phyloP scores from a whole-genome alignment of 2,797 vertebrate genomes.

The Picus viridis region DNA sequence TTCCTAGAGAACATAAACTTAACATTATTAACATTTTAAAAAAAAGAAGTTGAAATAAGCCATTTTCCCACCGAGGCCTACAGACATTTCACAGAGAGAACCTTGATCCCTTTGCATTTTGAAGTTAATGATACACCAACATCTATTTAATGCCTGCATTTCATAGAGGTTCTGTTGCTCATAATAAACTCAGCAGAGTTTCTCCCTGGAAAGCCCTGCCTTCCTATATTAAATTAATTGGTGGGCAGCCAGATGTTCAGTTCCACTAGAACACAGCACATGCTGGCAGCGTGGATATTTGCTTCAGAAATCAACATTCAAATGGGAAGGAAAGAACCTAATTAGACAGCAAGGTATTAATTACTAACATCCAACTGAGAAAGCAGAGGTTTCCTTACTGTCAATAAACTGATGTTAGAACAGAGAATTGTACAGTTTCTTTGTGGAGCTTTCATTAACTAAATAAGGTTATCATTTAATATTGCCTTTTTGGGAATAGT shows the following conservation, averaged over 20 bases:
- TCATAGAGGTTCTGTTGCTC: not conserved
- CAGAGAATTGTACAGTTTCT: not conserved
- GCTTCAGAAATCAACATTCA: slow-evolving; percentile 44
- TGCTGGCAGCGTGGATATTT: slow-evolving; percentile 17
- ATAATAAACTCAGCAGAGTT: not conserved
- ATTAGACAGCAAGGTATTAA: slow-evolving; percentile 60
- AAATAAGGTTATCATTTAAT: not conserved
- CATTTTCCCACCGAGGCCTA: not conserved
- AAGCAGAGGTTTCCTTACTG: slow-evolving; percentile 8
- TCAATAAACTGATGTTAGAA: not conserved
- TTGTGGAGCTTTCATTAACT: not conserved
- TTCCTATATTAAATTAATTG: slow-evolving; percentile 23
- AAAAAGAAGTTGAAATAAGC: not conserved
- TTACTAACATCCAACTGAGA: slow-evolving; percentile 11
- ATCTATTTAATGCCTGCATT: not conserved
- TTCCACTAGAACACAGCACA: not conserved
- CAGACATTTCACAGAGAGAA: not conserved
- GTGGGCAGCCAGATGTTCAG: slow-evolving; percentile 13
- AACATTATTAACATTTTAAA: not conserved
- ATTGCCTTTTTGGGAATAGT: not conserved
- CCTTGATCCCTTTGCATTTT: not conserved
- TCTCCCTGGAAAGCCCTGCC: not conserved
- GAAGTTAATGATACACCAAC: not conserved
- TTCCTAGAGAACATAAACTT: not conserved
- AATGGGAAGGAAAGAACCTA: slow-evolving; percentile 20